Evolutionary conservation across 2,113 vertebrate species (phyloP), one percentile per base, ranked within the genome.

Genomic region (Brachypteracias leptosomus): DNA sequence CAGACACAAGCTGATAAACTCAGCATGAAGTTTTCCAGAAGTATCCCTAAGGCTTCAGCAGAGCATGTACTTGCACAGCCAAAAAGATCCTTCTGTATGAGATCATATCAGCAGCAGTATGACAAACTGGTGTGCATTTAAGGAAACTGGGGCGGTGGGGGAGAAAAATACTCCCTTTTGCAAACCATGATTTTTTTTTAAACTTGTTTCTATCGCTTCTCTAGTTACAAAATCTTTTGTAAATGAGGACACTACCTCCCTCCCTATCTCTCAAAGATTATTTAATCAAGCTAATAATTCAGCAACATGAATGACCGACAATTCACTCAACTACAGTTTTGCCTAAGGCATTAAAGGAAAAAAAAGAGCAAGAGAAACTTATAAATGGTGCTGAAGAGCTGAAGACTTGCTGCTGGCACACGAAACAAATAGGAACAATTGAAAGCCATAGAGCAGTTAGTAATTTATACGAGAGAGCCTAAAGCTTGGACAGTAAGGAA

Each of bases 341-440:
- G 83, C 96, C 94, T 65, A 59, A 95, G 95, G 96, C 90, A 1
- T 46, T 77, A 40, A 65, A 90, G 57, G n/a, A 84, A 96, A 92
- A 61, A 61, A 78, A 96, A 97, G 90, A 92, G 92, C 89, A 97
- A 98, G 95, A 88, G 83, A 95, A 97, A 96, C 62, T 96, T 91
- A 91, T 85, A 96, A 90, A 91, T 58, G 54, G 63, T 46, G 95
- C 94, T 93, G 93, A 92, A 96, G 87, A 92, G 91, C 44, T 92
- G 84, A 85, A 95, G 93, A 76, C 81, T 78, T 74, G 93, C 77
- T 96, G 28, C 85, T 61, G 66, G 96, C 82, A 89, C 2, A 33
- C 83, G 66, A 82, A 92, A 94, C 81, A 93, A 94, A 94, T 71
- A 90, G 88, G 84, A 76, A 96, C 95, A 97, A 96, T 7, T 65